These are phyloP conservation scores for Myotis yumanensis DNA, from an alignment of 2,113 vertebrate genomes.

Conservation along the genomic window DNA sequence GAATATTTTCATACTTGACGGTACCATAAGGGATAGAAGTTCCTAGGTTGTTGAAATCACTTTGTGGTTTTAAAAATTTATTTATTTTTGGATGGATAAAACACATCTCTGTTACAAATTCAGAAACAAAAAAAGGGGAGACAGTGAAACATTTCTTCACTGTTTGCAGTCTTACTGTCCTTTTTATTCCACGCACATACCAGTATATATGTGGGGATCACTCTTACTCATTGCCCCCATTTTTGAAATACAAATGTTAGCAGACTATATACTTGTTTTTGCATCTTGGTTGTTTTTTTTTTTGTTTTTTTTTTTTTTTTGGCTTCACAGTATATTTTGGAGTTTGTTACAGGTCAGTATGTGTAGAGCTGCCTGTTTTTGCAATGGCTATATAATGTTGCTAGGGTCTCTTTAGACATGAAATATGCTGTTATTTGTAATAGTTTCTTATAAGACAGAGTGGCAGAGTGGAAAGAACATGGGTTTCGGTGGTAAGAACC, in stretches of 20 bases:
- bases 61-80: conserved; percentile 1
- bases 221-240: not conserved
- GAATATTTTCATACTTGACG: not conserved
- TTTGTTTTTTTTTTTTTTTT: not conserved
- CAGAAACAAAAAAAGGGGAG: not conserved
- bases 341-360: not conserved
- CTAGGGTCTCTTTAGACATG: not conserved
- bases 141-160: not conserved
- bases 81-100: not conserved
- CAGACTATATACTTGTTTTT: not conserved
- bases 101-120: not conserved
- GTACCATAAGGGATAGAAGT: not conserved
- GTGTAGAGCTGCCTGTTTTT: not conserved
- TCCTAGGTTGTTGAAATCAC: not conserved
- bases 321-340: not conserved
- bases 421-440: not conserved
- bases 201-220: not conserved
- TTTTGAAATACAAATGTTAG: not conserved
- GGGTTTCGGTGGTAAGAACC: not conserved
- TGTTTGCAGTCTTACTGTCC: not conserved
- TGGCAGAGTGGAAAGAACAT: not conserved
- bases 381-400: not conserved
- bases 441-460: not conserved
- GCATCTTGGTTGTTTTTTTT: not conserved
- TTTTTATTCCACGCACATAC: not conserved